Conservation (phyloP, 2,113 vertebrate species). For the Entosphenus tridentatus region DNA sequence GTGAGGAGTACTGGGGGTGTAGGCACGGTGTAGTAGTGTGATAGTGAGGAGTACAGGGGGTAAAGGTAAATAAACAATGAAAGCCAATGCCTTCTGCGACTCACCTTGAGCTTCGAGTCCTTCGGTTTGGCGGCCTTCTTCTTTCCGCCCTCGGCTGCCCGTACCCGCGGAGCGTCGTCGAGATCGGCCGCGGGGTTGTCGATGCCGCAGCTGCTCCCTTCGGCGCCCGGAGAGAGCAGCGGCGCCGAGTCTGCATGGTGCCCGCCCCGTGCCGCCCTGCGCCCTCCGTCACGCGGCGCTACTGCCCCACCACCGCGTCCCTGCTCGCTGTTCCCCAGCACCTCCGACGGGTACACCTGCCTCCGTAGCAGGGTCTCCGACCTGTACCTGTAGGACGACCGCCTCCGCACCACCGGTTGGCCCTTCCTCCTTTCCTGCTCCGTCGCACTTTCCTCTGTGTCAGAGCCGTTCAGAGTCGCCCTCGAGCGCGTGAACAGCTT, state of each 20-base stretch:
- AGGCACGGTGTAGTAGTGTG: too few relatives aligned
- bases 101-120: too few relatives aligned
- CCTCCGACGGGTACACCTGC: conserved; percentile 6
- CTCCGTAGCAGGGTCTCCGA: neutral
- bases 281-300: neutral
- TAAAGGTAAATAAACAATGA: too few relatives aligned
- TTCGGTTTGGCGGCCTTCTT: conserved; percentile 1
- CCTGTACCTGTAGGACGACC: neutral
- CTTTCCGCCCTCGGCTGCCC: neutral
- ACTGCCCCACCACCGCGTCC: neutral
- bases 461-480: too few relatives aligned
- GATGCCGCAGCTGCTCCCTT: neutral
- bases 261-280: neutral
- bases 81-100: too few relatives aligned
- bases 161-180: neutral
- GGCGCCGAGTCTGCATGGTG: neutral
- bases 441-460: too few relatives aligned
- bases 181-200: neutral
- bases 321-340: neutral
- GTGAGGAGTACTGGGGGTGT: too few relatives aligned
- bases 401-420: neutral
- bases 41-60: too few relatives aligned
- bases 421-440: too few relatives aligned
- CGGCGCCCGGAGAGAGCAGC: conserved; percentile 1
- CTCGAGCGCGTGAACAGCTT: too few relatives aligned